Conservation (phyloP, 2,113 vertebrate genomes). For the Tringa solitaria region DNA sequence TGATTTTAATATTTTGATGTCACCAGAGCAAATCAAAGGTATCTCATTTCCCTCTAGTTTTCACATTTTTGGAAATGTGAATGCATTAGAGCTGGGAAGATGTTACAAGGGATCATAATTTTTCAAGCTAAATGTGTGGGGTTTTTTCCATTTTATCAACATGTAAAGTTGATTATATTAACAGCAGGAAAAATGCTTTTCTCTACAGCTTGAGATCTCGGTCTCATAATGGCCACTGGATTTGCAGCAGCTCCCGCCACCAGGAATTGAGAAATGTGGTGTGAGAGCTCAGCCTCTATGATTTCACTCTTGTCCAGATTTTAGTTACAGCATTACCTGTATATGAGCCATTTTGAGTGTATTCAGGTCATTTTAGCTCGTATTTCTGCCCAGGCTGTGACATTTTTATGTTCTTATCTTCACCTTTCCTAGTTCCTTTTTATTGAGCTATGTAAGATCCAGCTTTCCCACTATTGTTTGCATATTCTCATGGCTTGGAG, state of each 20-base stretch:
- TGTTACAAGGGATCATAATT: not conserved
- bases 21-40: not conserved
- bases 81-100: not conserved
- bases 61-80: not conserved
- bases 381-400: not conserved
- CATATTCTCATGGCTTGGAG: not conserved
- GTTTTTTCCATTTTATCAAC: not conserved
- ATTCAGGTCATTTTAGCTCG: not conserved
- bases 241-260: not conserved
- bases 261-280: not conserved
- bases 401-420: constrained; percentile 46
- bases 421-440: constrained; percentile 8
- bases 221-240: accelerated
- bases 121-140: not conserved
- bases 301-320: not conserved
- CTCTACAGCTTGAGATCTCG: not conserved
- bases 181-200: not conserved
- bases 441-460: not conserved
- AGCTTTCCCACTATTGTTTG: constrained; percentile 42
- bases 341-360: not conserved
- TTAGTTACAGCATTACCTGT: not conserved
- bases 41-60: not conserved
- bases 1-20: not conserved
- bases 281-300: not conserved
- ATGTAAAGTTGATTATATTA: not conserved